Evolutionary conservation across 2,113 vertebrate species (phyloP).

Genomic region (Geococcyx californianus): DNA sequence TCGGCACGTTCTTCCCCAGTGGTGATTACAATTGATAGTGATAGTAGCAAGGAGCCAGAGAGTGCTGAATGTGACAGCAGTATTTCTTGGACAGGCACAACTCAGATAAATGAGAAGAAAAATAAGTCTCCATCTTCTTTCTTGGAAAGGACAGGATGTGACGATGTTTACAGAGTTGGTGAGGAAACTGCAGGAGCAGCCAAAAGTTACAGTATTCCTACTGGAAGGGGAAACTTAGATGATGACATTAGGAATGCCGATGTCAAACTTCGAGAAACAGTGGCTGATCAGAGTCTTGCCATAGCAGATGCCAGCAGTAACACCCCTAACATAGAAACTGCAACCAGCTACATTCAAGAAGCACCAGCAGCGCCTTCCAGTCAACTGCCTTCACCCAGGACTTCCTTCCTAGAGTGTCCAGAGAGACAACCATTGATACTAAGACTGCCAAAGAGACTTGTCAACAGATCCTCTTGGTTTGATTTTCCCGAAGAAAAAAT

Average conservation of each 20-base stretch:
- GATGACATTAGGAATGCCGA: not conserved
- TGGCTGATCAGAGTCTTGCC: slow-evolving; percentile 5
- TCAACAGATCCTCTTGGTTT: slow-evolving; percentile 41
- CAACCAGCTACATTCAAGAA: not conserved
- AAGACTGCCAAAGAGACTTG: slow-evolving; percentile 71
- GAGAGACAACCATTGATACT: slow-evolving; percentile 56
- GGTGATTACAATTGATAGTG: slow-evolving; percentile 89
- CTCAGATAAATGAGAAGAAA: not conserved
- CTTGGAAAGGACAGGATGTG: not conserved
- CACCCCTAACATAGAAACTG: not conserved
- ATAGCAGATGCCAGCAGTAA: not conserved
- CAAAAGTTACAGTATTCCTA: not conserved
- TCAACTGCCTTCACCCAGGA: slow-evolving; percentile 46
- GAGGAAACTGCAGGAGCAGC: slow-evolving; percentile 24
- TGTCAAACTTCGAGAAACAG: not conserved
- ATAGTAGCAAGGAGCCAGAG: slow-evolving; percentile 79
- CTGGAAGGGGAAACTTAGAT: not conserved
- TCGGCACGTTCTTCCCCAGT: slow-evolving; percentile 62
- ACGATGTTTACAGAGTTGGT: slow-evolving; percentile 34
- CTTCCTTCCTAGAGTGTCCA: slow-evolving; percentile 45
- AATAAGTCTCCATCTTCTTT: not conserved
- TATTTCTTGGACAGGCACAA: slow-evolving; percentile 26
- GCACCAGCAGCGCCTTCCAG: slow-evolving; percentile 43
- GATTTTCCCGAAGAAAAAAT: slow-evolving; percentile 48
- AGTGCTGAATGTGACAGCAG: not conserved